These are phyloP conservation scores for Oryzias melastigma DNA, from an alignment of 2,113 vertebrate species.

Conservation along the genomic window DNA sequence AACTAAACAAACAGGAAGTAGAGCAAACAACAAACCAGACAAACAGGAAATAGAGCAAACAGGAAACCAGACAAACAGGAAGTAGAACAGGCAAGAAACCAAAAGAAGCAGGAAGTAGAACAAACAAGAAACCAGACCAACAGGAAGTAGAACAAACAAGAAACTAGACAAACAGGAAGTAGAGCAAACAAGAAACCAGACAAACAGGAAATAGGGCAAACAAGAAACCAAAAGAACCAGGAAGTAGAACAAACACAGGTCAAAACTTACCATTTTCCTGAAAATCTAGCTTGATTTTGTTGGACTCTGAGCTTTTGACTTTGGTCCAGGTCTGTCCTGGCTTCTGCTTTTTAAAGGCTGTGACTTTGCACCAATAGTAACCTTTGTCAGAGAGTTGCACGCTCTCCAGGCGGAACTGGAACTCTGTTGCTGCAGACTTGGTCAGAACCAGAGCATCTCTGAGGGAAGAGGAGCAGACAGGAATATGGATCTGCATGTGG, in stretches of 20 bases:
- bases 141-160: too few species aligned
- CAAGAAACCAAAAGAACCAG: background rate
- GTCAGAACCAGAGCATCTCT: slow-evolving; percentile 86
- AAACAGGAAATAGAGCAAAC: background rate
- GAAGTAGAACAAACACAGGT: background rate
- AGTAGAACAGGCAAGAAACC: background rate
- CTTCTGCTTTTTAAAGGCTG: slow-evolving; percentile 86
- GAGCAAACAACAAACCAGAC: background rate
- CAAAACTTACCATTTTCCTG: slow-evolving; percentile 83
- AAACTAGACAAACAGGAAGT: too few species aligned
- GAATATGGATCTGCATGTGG: background rate
- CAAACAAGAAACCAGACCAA: background rate
- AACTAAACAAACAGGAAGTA: too few species aligned
- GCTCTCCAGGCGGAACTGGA: slow-evolving; percentile 88
- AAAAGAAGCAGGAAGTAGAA: background rate
- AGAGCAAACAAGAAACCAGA: too few species aligned
- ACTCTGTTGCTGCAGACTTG: slow-evolving; percentile 86
- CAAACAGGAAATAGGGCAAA: background rate
- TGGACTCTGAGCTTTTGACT: slow-evolving; percentile 81
- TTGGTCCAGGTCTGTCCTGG: slow-evolving; percentile 80
- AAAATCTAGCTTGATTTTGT: slow-evolving; percentile 88
- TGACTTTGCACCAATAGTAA: slow-evolving; percentile 88
- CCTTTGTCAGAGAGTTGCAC: slow-evolving; percentile 88
- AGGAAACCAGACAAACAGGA: background rate
- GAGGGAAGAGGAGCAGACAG: background rate